Evolutionary conservation across 2,888 invertebrate genomes (phyloP).

Genomic region (Caenorhabditis sp.): DNA sequence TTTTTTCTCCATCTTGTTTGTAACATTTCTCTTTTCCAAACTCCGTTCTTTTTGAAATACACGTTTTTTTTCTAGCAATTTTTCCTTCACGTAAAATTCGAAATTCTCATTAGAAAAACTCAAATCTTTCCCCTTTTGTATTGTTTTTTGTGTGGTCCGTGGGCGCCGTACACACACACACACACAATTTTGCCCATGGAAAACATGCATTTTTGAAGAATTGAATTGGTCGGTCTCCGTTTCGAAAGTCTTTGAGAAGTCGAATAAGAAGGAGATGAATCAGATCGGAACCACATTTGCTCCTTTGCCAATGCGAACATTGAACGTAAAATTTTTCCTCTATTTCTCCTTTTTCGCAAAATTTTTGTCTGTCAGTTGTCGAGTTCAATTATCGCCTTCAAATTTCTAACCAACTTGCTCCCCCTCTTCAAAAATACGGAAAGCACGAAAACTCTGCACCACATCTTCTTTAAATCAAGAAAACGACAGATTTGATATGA

Average conservation of each 20-base stretch:
- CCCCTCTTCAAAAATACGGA: slow-evolving; percentile 6
- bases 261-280: slow-evolving; percentile 26
- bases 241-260: slow-evolving; percentile 35
- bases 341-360: too few relatives aligned
- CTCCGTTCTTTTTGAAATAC: not conserved
- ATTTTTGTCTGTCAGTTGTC: not conserved
- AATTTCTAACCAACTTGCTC: not conserved
- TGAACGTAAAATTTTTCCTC: not conserved
- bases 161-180: slow-evolving; percentile 16
- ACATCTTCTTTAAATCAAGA: not conserved
- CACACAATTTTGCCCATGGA: slow-evolving; percentile 31
- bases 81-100: too few relatives aligned
- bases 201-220: slow-evolving; percentile 63
- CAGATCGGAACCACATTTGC: slow-evolving; percentile 9
- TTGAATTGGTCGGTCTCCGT: slow-evolving; percentile 45
- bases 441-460: not conserved
- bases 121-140: slow-evolving; percentile 25
- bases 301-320: not conserved
- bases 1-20: not conserved
- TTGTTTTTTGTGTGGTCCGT: slow-evolving; percentile 49
- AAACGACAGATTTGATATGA: slow-evolving; percentile 14
- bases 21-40: not conserved
- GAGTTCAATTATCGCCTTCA: slow-evolving; percentile 11
- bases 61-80: too few relatives aligned
- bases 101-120: slow-evolving; percentile 41